Percentiles rank a stretch among this genome's conserved stretches.
phyloP scores from a whole-genome alignment of 2,797 vertebrate species.

The Cuniculus paca region DNA sequence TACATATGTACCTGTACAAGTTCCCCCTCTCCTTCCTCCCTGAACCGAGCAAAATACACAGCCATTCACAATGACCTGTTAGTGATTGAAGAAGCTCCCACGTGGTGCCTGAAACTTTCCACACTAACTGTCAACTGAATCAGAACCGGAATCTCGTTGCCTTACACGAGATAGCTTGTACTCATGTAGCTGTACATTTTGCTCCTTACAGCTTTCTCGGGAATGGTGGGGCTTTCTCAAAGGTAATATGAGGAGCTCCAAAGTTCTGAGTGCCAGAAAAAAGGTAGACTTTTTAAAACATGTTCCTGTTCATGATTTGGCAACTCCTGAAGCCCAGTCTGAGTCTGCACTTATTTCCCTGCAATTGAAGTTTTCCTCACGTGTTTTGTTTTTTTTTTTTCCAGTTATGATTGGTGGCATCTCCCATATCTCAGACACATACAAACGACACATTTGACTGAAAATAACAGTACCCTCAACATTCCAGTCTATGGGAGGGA shows the following conservation, averaged over 20 bases:
- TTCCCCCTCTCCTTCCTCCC: neutral
- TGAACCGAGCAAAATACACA: neutral
- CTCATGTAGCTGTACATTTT: neutral
- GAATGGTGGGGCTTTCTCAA: neutral
- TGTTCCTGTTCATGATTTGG: constrained; percentile 58
- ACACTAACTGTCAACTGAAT: neutral
- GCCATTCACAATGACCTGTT: neutral
- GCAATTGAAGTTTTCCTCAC: constrained; percentile 36
- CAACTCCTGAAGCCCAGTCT: constrained; percentile 25
- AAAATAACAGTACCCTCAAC: constrained; percentile 57
- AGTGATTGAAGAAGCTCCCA: neutral
- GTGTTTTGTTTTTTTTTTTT: neutral
- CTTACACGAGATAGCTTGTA: neutral
- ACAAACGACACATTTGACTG: constrained; percentile 29
- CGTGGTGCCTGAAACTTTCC: neutral
- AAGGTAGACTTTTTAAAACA: constrained; percentile 41
- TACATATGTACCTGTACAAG: neutral
- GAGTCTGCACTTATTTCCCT: constrained; percentile 62
- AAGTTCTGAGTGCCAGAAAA: constrained; percentile 57
- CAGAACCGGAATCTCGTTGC: neutral
- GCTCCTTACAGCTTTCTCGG: constrained; percentile 5
- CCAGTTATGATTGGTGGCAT: constrained; percentile 1
- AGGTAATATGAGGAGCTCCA: constrained; percentile 31
- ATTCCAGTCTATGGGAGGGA: constrained; percentile 52
- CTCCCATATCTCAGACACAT: constrained; percentile 39